Conservation (phyloP, 2,888 invertebrate genomes). For the Stenchaetothrips biformis region DNA sequence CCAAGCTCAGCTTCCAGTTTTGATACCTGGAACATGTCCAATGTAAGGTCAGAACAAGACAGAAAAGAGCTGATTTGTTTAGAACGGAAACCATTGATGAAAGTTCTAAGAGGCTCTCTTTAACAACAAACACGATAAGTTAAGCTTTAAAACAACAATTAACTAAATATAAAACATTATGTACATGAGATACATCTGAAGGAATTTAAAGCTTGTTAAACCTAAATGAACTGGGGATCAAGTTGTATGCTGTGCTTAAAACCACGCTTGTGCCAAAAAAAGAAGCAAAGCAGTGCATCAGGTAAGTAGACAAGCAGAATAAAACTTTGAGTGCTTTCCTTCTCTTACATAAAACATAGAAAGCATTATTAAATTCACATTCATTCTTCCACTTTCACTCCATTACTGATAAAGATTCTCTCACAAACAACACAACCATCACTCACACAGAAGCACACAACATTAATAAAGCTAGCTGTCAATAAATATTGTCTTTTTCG, state of each 20-base stretch:
- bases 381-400: neutral
- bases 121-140: neutral
- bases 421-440: neutral
- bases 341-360: neutral
- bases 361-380: neutral
- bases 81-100: neutral
- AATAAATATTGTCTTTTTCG: neutral
- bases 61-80: neutral
- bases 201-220: neutral
- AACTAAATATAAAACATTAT: neutral
- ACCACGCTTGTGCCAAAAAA: neutral
- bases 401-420: neutral
- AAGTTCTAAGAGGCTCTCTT: neutral
- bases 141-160: too few relatives aligned
- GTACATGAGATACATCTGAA: neutral
- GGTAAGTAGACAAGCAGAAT: neutral
- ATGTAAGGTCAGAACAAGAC: slow-evolving; percentile 16
- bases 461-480: neutral
- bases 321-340: neutral
- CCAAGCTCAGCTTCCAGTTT: slow-evolving; percentile 71
- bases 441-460: neutral
- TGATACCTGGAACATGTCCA: slow-evolving; percentile 47
- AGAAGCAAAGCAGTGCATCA: neutral
- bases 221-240: neutral
- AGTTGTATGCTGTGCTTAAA: neutral